These are phyloP conservation scores for Diarsia rubi DNA, from an alignment of 2,888 invertebrate genomes.

Conservation along the genomic window DNA sequence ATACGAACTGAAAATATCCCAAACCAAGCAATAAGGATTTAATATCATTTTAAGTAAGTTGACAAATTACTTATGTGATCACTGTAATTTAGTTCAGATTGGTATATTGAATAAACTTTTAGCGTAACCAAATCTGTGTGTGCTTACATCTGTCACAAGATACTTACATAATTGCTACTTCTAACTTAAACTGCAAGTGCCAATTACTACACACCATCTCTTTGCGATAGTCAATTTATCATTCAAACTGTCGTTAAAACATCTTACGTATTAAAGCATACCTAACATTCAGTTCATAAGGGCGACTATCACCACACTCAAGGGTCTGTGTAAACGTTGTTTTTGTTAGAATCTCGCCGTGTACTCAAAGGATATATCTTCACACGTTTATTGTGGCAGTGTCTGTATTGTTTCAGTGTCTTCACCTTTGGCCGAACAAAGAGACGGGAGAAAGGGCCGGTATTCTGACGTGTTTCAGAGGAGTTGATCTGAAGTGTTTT, in stretches of 20 bases:
- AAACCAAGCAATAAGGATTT: no score
- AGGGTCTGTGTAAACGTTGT: constrained; percentile 34
- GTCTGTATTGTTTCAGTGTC: constrained; percentile 56
- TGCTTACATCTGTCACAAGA: no score
- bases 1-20: no score
- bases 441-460: background rate
- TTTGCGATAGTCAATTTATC: background rate
- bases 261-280: background rate
- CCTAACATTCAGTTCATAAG: constrained; percentile 1
- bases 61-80: no score
- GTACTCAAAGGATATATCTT: constrained; percentile 49
- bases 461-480: constrained; percentile 38
- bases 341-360: constrained; percentile 49
- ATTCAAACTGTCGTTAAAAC: background rate
- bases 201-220: no score
- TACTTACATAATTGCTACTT: no score
- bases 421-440: constrained; percentile 51
- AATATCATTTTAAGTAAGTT: no score
- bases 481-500: constrained; percentile 29
- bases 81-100: no score
- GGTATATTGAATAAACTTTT: no score
- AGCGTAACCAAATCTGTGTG: no score
- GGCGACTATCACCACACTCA: background rate
- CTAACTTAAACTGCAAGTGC: no score
- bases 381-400: constrained; percentile 51